Evolutionary conservation across 1,140 invertebrate species (phyloP).

Genomic region (Centruroides sculpturatus): DNA sequence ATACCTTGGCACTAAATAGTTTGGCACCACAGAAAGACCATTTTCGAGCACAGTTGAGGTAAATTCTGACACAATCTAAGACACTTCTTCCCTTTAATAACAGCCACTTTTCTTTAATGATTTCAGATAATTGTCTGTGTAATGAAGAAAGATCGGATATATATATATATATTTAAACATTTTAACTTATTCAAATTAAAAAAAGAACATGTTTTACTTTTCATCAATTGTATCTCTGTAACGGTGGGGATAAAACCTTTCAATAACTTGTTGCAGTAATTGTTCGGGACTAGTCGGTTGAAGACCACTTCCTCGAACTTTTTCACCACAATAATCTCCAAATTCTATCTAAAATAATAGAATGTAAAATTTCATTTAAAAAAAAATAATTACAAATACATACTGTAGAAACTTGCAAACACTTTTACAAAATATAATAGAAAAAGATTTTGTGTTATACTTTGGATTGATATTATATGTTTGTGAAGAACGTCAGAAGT

Average conservation of each 20-base stretch:
- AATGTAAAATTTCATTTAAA: too few species aligned
- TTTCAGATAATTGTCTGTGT: conserved; percentile 9
- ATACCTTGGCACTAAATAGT: conserved; percentile 62
- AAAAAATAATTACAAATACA: too few species aligned
- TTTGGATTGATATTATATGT: too few species aligned
- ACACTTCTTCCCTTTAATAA: conserved; percentile 69
- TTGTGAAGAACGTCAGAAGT: too few species aligned
- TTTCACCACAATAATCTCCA: conserved; percentile 16
- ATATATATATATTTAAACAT: not conserved
- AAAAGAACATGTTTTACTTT: conserved; percentile 4
- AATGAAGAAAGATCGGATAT: not conserved
- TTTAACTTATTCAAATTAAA: not conserved
- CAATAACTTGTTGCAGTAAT: conserved; percentile 9
- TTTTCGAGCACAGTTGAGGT: conserved; percentile 84
- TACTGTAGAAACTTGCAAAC: too few species aligned
- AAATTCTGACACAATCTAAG: conserved; percentile 83
- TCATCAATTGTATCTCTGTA: conserved; percentile 14
- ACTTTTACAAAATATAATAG: too few species aligned
- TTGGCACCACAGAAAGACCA: conserved; percentile 90
- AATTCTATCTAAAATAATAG: conserved; percentile 10
- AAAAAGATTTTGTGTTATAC: too few species aligned
- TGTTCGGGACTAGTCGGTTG: conserved; percentile 10
- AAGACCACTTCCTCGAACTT: conserved; percentile 9
- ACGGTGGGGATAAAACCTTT: conserved; percentile 14
- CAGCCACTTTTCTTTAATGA: conserved; percentile 54